phyloP scores from a whole-genome alignment of 1,140 invertebrate genomes.

The Delia radicum region DNA sequence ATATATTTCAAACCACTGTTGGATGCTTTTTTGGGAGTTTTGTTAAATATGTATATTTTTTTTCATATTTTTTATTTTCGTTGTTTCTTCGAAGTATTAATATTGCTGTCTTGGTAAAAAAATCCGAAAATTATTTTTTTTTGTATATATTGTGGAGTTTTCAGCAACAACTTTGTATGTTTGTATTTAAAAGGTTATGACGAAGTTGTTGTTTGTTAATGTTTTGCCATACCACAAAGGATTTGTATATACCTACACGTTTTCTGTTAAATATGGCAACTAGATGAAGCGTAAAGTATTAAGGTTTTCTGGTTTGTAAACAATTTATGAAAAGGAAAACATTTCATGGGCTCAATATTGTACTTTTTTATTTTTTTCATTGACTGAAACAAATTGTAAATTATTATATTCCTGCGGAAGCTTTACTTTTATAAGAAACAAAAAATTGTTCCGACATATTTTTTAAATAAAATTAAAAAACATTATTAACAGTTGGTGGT shows the following conservation, averaged over 20 bases:
- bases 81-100: neutral
- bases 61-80: neutral
- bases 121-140: neutral
- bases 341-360: neutral
- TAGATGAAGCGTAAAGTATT: constrained; percentile 19
- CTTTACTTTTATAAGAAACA: neutral
- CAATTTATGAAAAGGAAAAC: neutral
- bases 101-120: neutral
- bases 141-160: too few relatives aligned
- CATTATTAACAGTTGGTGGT: neutral
- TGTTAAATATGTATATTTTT: neutral
- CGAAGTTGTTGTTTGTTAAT: constrained; percentile 20
- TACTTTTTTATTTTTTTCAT: neutral
- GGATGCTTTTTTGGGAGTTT: neutral
- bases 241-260: neutral
- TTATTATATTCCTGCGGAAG: neutral
- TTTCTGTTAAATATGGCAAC: neutral
- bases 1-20: neutral
- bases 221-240: constrained; percentile 14
- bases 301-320: constrained; percentile 13
- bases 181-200: constrained; percentile 10
- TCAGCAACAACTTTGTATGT: neutral
- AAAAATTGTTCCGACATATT: neutral
- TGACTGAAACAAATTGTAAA: neutral
- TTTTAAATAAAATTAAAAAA: neutral